Conservation (phyloP, 64 coral and sea anemone species). For the Pocillopora verrucosa region DNA sequence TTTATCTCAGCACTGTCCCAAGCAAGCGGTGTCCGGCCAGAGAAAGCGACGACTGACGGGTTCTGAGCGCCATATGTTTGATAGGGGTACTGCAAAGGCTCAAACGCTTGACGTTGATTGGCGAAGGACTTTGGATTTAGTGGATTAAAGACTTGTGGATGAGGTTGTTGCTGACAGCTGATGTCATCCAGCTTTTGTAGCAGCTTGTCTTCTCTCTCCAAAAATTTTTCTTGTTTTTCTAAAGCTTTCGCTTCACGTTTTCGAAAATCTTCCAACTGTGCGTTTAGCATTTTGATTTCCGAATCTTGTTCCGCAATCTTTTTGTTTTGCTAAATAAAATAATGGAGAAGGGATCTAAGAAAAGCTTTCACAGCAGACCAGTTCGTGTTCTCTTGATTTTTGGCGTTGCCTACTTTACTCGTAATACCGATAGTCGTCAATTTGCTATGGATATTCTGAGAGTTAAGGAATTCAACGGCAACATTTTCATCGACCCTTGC, state of each 20-base stretch:
- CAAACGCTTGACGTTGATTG: not conserved
- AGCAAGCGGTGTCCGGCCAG: not conserved
- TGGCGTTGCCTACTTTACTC: no score
- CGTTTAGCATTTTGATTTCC: conserved; percentile 13
- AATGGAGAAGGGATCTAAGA: not conserved
- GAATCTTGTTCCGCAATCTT: conserved; percentile 27
- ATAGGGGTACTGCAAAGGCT: not conserved
- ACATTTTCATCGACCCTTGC: no score
- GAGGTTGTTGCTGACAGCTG: not conserved
- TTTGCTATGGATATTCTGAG: no score
- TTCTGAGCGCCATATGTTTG: not conserved
- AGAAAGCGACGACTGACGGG: not conserved
- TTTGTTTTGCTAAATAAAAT: conserved; percentile 33
- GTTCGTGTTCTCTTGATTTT: no score
- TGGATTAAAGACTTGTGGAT: not conserved
- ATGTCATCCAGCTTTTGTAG: conserved; percentile 28
- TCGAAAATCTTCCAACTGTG: conserved; percentile 28
- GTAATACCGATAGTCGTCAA: no score
- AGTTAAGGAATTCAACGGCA: no score
- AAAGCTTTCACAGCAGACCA: not conserved
- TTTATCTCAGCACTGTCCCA: conserved; percentile 5
- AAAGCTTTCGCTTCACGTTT: not conserved
- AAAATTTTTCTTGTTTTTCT: conserved; percentile 43
- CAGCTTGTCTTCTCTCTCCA: conserved; percentile 33
- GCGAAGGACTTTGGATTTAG: not conserved